Evolutionary conservation across 2,113 vertebrate species (phyloP), one percentile per base, ranked within the genome.

Genomic region (Rostratula benghalensis): DNA sequence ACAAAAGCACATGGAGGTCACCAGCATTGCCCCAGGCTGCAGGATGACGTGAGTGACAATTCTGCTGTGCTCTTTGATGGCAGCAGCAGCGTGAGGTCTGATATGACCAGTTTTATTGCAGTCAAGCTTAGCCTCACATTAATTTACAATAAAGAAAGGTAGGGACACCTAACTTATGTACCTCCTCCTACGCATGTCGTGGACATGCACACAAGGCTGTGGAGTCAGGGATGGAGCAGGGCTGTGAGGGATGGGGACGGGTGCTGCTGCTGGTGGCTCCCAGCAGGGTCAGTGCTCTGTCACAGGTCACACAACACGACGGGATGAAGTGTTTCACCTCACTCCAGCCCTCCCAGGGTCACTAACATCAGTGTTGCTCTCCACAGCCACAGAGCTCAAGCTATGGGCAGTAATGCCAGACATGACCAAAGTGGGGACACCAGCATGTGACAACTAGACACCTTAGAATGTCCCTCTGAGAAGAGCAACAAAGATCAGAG

Each of bases 191-290:
- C 7, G 1, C 0, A 0, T 23, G 63, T 43, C 45, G 13, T 50
- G 31, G 50, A 13, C 2, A 2, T 3, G 20, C 39, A n/a, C 0
- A 0, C 1, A 2, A 56, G 64, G 39, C 7, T 11, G 45, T 3
- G 4, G 63, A 51, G n/a, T 39, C 0, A 0, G 18, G 18, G 27
- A 51, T 0, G 0, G 41, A 70, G 33, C 2, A 3, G 35, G 13
- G 39, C 53, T 68, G 20, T 23, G 37, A 1, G 1, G 51, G 57
- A 50, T 1, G 6, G 37, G 37, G 23, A 63, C 0, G 1, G 35
- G 35, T 4, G 2, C 51, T 63, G 63, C 53, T 5, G 3, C 65
- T 9, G 3, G n/a, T 0, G 0, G 24, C 11, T 84, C 11, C 43
- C 43, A 39, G 57, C 23, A 28, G 39, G 37, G 54, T 50, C 28